Percentiles rank a stretch among this genome's conserved stretches.
Evolutionary conservation across 2,888 invertebrate species (phyloP).

Genomic region (Slavum lentiscoides): DNA sequence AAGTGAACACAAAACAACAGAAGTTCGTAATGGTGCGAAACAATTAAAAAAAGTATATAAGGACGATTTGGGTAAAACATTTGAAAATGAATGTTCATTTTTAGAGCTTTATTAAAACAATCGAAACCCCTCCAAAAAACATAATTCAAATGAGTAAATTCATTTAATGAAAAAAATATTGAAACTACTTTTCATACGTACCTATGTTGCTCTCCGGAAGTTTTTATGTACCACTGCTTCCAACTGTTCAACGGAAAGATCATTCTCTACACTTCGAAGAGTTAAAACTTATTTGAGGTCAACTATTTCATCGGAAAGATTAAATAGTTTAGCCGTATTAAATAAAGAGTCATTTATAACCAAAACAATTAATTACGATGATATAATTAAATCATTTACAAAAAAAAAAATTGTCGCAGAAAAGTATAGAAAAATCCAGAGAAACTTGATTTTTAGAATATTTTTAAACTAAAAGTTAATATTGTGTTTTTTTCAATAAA

Average conservation of each 20-base stretch:
- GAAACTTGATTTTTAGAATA: neutral
- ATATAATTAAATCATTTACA: too few species aligned
- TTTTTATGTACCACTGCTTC: too few species aligned
- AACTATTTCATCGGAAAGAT: slow-evolving; percentile 22
- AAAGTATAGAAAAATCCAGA: too few species aligned
- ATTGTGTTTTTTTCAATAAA: neutral
- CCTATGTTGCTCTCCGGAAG: too few species aligned
- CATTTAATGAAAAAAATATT: neutral
- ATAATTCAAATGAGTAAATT: slow-evolving; percentile 9
- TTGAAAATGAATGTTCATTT: slow-evolving; percentile 17
- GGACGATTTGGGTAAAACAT: neutral
- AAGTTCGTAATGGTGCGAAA: slow-evolving; percentile 13
- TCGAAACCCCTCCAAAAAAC: slow-evolving; percentile 5
- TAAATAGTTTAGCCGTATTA: slow-evolving; percentile 16
- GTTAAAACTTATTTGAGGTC: slow-evolving; percentile 6
- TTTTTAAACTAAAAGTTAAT: neutral
- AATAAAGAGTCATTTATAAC: slow-evolving; percentile 17
- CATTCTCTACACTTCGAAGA: slow-evolving; percentile 4
- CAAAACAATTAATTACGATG: slow-evolving; percentile 5
- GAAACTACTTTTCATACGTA: neutral
- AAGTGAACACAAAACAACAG: neutral
- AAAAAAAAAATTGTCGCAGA: too few species aligned
- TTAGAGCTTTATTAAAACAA: slow-evolving; percentile 1
- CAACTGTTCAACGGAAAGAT: neutral
- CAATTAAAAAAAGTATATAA: neutral